A percentile compares a stretch with the other conserved stretches of the same genome.
Evolutionary conservation across 1,140 invertebrate species (phyloP).

Genomic region (Wiebesia pumilae): DNA sequence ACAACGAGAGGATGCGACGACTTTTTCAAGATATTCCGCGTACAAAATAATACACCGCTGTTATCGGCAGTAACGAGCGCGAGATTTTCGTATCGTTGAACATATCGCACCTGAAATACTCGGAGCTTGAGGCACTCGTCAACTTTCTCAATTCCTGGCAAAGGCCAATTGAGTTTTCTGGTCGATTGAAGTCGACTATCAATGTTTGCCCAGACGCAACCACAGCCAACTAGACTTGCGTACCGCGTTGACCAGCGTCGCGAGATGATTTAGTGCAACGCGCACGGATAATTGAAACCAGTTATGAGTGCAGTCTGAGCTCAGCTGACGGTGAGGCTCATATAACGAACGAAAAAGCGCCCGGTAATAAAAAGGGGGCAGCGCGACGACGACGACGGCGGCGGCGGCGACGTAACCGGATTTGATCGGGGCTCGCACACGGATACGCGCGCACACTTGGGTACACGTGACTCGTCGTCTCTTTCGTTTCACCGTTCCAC

Average conservation of each 20-base stretch:
- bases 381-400: too few relatives aligned
- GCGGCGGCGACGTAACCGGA: slow-evolving; percentile 45
- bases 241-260: neutral
- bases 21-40: too few relatives aligned
- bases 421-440: slow-evolving; percentile 42
- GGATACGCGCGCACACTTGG: neutral
- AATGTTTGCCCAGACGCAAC: neutral
- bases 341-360: slow-evolving; percentile 53
- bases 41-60: too few relatives aligned
- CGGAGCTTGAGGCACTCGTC: too few relatives aligned
- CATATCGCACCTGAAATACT: too few relatives aligned
- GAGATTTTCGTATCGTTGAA: too few relatives aligned
- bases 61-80: too few relatives aligned
- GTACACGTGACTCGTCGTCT: neutral
- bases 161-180: too few relatives aligned
- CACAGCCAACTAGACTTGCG: neutral
- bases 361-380: slow-evolving; percentile 39
- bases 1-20: too few relatives aligned
- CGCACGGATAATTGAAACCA: slow-evolving; percentile 57
- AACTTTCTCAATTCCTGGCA: too few relatives aligned
- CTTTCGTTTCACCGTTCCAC: neutral
- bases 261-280: slow-evolving; percentile 54
- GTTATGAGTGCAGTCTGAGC: slow-evolving; percentile 49
- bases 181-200: neutral
- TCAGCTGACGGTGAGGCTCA: neutral